These are phyloP conservation scores for Leguminivora glycinivorella DNA, from an alignment of 1,140 invertebrate species.

Conservation along the genomic window DNA sequence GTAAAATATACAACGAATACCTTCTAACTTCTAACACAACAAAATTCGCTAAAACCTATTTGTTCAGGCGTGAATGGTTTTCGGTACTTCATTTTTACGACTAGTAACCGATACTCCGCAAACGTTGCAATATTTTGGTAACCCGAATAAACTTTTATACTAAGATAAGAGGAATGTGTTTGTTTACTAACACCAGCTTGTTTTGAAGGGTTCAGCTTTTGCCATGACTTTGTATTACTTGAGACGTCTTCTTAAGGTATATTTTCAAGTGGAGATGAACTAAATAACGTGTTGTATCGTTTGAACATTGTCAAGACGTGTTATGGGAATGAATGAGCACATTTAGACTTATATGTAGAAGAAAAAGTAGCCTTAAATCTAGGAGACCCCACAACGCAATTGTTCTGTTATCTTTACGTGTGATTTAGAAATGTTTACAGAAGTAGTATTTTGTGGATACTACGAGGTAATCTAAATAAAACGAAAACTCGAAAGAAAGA, in stretches of 20 bases:
- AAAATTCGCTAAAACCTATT: not conserved
- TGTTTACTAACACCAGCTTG: constrained; percentile 22
- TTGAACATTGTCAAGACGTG: not conserved
- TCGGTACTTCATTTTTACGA: not conserved
- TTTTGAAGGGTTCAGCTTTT: not conserved
- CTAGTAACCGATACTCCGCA: not conserved
- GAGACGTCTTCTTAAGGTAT: not conserved
- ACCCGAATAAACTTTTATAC: not conserved
- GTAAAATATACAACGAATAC: not conserved
- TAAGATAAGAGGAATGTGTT: constrained; percentile 23
- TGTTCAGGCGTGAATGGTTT: not conserved
- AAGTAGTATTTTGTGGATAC: not conserved
- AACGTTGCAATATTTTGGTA: constrained; percentile 5
- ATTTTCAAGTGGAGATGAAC: not conserved
- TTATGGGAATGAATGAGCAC: constrained; percentile 3
- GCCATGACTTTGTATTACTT: not conserved
- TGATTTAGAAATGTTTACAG: not conserved
- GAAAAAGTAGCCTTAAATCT: not conserved
- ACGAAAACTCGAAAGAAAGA: no score
- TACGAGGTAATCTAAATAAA: not conserved
- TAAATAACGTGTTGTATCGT: not conserved
- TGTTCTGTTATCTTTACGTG: not conserved
- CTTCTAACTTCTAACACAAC: not conserved
- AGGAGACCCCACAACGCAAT: not conserved
- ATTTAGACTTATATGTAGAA: not conserved